Conservation (phyloP, 2,113 vertebrate genomes). For the Dromaius novaehollandiae region DNA sequence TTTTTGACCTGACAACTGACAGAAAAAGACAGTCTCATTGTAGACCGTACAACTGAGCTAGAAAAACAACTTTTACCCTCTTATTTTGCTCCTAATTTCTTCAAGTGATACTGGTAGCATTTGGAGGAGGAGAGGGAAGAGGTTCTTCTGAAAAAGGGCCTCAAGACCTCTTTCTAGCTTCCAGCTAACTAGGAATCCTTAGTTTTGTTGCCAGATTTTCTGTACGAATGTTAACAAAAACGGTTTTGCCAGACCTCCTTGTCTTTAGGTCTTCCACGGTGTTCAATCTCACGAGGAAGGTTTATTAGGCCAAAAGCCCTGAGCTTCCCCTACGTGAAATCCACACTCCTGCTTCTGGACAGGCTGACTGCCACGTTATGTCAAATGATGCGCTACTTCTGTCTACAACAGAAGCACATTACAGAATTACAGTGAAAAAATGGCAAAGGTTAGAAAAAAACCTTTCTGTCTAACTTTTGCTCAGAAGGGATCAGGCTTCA, state of each 20-base stretch:
- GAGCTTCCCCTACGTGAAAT: neutral
- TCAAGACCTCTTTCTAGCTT: neutral
- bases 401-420: neutral
- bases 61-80: neutral
- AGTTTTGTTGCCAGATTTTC: neutral
- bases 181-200: neutral
- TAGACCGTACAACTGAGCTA: neutral
- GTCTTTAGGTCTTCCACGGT: neutral
- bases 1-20: neutral
- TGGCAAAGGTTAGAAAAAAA: neutral
- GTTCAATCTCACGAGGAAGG: rapidly evolving
- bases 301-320: neutral
- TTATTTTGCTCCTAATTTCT: neutral
- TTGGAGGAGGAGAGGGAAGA: neutral
- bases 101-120: neutral
- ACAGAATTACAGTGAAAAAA: neutral
- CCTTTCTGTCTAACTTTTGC: neutral
- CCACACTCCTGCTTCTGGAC: neutral
- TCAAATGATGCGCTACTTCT: neutral
- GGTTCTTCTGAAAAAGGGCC: neutral
- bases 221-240: neutral
- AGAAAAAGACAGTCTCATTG: neutral
- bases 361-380: neutral
- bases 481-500: neutral
- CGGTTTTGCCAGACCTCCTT: neutral